Percentiles rank a stretch among this genome's conserved stretches.
Conservation (phyloP, 2,113 vertebrate genomes). For the Microcebus griseorufus region DNA sequence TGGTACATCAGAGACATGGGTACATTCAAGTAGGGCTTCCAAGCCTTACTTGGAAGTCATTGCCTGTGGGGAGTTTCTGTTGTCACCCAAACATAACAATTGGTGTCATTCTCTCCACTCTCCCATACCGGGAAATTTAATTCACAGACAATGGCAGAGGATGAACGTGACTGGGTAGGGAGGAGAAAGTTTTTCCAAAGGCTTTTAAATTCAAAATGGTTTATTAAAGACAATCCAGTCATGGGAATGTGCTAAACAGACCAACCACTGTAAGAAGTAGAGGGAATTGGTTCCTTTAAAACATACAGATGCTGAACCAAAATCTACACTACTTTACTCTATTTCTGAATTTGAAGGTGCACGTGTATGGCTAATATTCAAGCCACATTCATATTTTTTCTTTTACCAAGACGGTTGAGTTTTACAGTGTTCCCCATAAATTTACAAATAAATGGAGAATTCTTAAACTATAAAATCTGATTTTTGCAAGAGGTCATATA, state of each 20-base stretch:
- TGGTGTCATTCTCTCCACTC: rapidly evolving
- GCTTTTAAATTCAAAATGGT: not conserved
- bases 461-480: not conserved
- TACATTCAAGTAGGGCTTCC: too few relatives aligned
- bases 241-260: not conserved
- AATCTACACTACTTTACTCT: not conserved
- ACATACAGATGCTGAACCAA: not conserved
- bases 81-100: not conserved
- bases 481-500: not conserved
- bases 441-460: not conserved
- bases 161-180: rapidly evolving
- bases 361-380: not conserved
- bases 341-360: not conserved
- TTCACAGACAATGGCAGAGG: not conserved
- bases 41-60: not conserved
- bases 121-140: not conserved
- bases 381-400: not conserved
- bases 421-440: not conserved
- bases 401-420: not conserved
- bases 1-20: not conserved
- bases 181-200: not conserved
- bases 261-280: not conserved
- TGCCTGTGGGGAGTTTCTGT: not conserved
- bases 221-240: too few relatives aligned
- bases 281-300: too few relatives aligned